A percentile compares a stretch with the other conserved stretches of the same genome.
These are phyloP conservation scores for Melanargia galathea DNA, from an alignment of 2,888 invertebrate genomes.

Conservation along the genomic window DNA sequence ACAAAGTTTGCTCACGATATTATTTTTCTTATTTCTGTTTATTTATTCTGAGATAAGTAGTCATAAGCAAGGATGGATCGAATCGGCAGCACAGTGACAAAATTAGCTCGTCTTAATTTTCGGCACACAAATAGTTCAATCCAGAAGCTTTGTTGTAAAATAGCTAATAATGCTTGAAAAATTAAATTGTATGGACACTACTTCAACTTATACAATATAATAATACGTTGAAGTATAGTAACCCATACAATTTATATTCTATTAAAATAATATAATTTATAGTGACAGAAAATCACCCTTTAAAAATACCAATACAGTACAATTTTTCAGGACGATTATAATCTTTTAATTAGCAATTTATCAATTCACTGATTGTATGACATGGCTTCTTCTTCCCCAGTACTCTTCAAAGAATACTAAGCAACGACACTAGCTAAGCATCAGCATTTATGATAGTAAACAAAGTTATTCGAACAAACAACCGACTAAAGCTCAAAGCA, in stretches of 20 bases:
- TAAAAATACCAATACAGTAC: too few species aligned
- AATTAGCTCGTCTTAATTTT: conserved; percentile 25
- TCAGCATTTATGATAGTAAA: background rate
- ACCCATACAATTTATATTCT: too few species aligned
- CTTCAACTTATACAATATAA: too few species aligned
- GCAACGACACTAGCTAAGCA: background rate
- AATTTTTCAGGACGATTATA: too few species aligned
- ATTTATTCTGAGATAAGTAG: conserved; percentile 30
- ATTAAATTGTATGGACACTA: conserved; percentile 20
- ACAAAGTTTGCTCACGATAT: background rate
- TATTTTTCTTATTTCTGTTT: conserved; percentile 21
- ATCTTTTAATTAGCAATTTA: too few species aligned
- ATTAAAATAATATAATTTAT: too few species aligned
- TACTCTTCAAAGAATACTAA: too few species aligned
- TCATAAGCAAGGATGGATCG: conserved; percentile 21
- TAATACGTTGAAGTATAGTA: too few species aligned
- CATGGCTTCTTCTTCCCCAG: too few species aligned
- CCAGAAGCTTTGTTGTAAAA: conserved; percentile 11
- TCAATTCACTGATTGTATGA: too few species aligned
- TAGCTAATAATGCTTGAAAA: conserved; percentile 8
- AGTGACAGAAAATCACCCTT: background rate
- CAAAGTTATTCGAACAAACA: conserved; percentile 2
- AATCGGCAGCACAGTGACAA: conserved; percentile 22
- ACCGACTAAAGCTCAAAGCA: background rate
- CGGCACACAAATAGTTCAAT: conserved; percentile 26